A percentile compares a stretch with the other conserved stretches of the same genome.
Evolutionary conservation across 1,140 invertebrate genomes (phyloP).

Genomic region (Drosophila lowei): DNA sequence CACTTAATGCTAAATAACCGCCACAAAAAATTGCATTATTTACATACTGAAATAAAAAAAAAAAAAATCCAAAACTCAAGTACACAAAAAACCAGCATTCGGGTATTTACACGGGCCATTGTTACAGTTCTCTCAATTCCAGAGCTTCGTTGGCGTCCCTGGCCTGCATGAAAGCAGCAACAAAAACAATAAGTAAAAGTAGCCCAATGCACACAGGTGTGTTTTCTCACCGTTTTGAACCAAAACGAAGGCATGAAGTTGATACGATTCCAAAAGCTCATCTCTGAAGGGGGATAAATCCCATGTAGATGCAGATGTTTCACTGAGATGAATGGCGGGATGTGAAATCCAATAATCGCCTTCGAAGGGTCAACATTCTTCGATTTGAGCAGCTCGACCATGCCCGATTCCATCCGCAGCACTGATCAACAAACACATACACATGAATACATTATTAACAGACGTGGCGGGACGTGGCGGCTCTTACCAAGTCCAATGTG

Average conservation of each 20-base stretch:
- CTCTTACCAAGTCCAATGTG: conserved; percentile 88
- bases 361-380: conserved; percentile 85
- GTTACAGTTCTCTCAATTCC: conserved; percentile 41
- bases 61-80: too few relatives aligned
- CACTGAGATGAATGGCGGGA: conserved; percentile 94
- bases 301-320: conserved; percentile 94
- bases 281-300: conserved; percentile 90
- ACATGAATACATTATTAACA: not conserved
- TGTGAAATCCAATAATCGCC: conserved; percentile 92
- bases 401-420: conserved; percentile 55
- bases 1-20: too few relatives aligned
- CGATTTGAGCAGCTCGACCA: conserved; percentile 47
- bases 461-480: not conserved
- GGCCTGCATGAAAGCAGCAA: conserved; percentile 26
- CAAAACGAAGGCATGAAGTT: conserved; percentile 92
- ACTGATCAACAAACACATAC: conserved; percentile 28
- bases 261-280: conserved; percentile 87
- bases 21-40: too few relatives aligned
- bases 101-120: too few relatives aligned
- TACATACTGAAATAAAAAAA: too few relatives aligned
- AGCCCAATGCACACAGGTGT: not conserved
- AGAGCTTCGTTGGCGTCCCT: conserved; percentile 20
- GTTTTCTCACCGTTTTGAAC: conserved; percentile 91
- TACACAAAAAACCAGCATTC: too few relatives aligned
- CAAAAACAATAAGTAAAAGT: not conserved